Conservation (phyloP, 1,140 invertebrate species). For the Sitodiplosis mosellana region DNA sequence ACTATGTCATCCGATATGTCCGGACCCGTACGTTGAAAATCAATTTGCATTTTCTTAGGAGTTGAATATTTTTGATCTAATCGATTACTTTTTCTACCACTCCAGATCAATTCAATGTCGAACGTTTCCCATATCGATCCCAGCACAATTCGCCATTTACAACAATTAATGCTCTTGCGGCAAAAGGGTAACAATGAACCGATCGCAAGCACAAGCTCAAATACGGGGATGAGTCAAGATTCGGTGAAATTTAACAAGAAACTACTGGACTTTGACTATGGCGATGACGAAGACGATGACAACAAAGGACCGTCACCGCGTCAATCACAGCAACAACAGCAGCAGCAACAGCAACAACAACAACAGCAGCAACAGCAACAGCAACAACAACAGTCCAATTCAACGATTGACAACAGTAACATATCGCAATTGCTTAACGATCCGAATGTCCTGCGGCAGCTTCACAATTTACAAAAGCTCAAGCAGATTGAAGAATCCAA, state of each 20-base stretch:
- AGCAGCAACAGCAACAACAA: constrained; percentile 1
- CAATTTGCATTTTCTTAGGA: background rate
- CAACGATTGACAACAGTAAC: constrained; percentile 14
- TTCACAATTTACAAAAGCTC: constrained; percentile 25
- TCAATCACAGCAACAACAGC: background rate
- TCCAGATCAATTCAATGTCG: constrained; percentile 1
- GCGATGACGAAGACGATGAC: constrained; percentile 60
- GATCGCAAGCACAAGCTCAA: constrained; percentile 12
- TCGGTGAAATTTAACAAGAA: constrained; percentile 54
- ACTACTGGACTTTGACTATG: constrained; percentile 69
- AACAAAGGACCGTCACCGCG: constrained; percentile 21
- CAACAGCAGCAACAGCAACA: background rate
- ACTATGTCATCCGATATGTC: constrained; percentile 4
- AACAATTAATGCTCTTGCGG: constrained; percentile 36
- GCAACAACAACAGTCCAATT: background rate
- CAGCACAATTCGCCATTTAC: constrained; percentile 32
- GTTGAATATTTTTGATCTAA: no score
- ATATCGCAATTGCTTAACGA: constrained; percentile 33
- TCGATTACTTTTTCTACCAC: no score
- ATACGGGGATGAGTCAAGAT: constrained; percentile 9
- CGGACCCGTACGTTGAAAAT: constrained; percentile 2
- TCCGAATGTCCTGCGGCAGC: constrained; percentile 46
- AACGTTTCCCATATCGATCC: constrained; percentile 13
- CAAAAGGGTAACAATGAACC: constrained; percentile 16
- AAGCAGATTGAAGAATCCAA: constrained; percentile 46